Base-by-base conservation (phyloP, 2,113 vertebrate genomes). In the Phyllostomus hastatus region DNA sequence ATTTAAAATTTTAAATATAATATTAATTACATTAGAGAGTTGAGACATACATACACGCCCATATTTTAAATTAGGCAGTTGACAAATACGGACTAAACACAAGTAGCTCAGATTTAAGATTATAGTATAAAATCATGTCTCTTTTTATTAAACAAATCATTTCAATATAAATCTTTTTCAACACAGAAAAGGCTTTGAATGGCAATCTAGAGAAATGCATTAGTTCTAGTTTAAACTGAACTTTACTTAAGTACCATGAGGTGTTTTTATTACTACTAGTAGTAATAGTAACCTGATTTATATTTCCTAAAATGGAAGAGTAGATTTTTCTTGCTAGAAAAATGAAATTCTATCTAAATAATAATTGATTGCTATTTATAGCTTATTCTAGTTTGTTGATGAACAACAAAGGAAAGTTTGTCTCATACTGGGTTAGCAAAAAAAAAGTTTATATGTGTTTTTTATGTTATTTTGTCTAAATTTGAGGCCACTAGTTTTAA, bases 301-400 rank as follows among this genome's bases (percentile, higher is more conserved):
- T 88, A 38, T 79, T 96, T 97, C 41, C 67, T 91, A 81, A 92
- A 70, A 46, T 95, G 57, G 16, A 89, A 90, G 6, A 81, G 0
- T 83, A 90, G 84, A 96, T 64, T 95, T 92, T 70, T 7, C 61
- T 8, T 72, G 6, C 9, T 86, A n/a, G 35, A 78, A 81, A 90
- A 93, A 78, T 87, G 15, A 87, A 50, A 46, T 85, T 91, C 91
- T 95, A 43, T 87, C 52, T 82, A 64, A 94, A 69, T n/a, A 88
- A 41, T 82, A 75, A 69, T 26, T 59, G 11, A 26, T 64, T 96
- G 57, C 61, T 91, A 3, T 76, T 83, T 43, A 31, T 73, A 73
- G 24, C 26, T 88, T 86, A 22, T 91, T 54, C 33, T 95, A 35
- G 11, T 80, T 89, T 43, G 12, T 86, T 92, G 50, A 61, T 88